A percentile compares a stretch with the other conserved stretches of the same genome.
phyloP scores from a whole-genome alignment of 2,888 invertebrate genomes.

The Caenorhabditis sp. region DNA sequence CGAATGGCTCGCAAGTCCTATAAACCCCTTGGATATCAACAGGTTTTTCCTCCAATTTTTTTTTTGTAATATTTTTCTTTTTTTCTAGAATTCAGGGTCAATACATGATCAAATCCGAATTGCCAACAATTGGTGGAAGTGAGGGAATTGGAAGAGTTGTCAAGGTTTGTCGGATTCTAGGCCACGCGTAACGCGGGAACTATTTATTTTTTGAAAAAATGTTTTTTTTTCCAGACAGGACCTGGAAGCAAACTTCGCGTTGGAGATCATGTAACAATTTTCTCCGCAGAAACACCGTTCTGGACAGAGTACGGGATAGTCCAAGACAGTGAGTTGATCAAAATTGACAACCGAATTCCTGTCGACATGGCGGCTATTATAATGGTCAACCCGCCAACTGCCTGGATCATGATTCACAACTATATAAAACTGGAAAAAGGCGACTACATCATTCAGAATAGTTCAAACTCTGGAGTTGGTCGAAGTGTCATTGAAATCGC shows the following conservation, averaged over 20 bases:
- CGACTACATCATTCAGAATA: constrained; percentile 88
- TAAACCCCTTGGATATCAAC: constrained; percentile 67
- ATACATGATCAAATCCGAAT: constrained; percentile 54
- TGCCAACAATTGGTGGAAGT: constrained; percentile 88
- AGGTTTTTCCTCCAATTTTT: too few species aligned
- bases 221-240: constrained; percentile 13
- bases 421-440: constrained; percentile 75
- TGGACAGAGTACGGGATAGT: constrained; percentile 58
- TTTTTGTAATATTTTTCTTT: too few species aligned
- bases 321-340: constrained; percentile 52
- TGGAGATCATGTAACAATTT: constrained; percentile 56
- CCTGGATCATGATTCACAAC: constrained; percentile 91
- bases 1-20: constrained; percentile 65
- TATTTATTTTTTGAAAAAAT: too few species aligned
- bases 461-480: constrained; percentile 91
- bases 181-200: too few species aligned
- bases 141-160: constrained; percentile 90
- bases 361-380: constrained; percentile 78
- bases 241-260: constrained; percentile 20
- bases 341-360: constrained; percentile 66
- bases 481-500: constrained; percentile 44
- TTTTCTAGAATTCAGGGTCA: constrained; percentile 36
- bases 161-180: constrained; percentile 70
- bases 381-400: constrained; percentile 92
- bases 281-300: constrained; percentile 35